Evolutionary conservation across 2,113 vertebrate species (phyloP).

Genomic region (Carassius carassius): DNA sequence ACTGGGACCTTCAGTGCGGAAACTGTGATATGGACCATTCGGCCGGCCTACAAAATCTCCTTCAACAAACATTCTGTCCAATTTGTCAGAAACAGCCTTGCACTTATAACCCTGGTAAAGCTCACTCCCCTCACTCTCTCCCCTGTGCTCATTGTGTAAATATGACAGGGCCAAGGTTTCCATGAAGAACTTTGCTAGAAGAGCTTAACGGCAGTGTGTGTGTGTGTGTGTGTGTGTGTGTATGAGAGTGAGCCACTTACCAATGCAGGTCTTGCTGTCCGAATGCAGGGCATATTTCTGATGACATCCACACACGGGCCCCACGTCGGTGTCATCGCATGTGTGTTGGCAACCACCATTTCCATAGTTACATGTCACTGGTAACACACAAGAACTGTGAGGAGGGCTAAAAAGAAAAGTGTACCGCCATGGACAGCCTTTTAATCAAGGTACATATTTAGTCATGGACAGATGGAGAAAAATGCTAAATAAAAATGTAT

Average conservation of each 20-base stretch:
- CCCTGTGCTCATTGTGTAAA: conserved; percentile 43
- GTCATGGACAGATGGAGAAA: neutral
- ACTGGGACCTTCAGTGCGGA: neutral
- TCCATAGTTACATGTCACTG: conserved; percentile 99
- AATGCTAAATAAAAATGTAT: neutral
- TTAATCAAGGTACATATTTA: conserved; percentile 10
- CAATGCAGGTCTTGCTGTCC: conserved; percentile 94
- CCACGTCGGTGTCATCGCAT: conserved; percentile 92
- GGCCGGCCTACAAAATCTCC: conserved; percentile 2
- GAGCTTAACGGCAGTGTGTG: neutral
- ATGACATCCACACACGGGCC: conserved; percentile 93
- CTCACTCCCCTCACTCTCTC: conserved; percentile 1
- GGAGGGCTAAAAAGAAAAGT: conserved; percentile 2
- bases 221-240: neutral
- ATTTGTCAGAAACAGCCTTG: conserved; percentile 22
- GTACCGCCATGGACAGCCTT: neutral
- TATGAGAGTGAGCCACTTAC: conserved; percentile 78
- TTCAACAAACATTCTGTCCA: conserved; percentile 23
- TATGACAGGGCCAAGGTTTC: conserved; percentile 20
- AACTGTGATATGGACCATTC: neutral
- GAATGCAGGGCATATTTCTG: conserved; percentile 97
- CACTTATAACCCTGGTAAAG: conserved; percentile 10
- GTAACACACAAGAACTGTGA: conserved; percentile 61
- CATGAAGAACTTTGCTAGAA: neutral
- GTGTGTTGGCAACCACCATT: conserved; percentile 98